These are phyloP conservation scores for Tricholaema leucomelas DNA, from an alignment of 2,113 vertebrate species.

Conservation along the genomic window DNA sequence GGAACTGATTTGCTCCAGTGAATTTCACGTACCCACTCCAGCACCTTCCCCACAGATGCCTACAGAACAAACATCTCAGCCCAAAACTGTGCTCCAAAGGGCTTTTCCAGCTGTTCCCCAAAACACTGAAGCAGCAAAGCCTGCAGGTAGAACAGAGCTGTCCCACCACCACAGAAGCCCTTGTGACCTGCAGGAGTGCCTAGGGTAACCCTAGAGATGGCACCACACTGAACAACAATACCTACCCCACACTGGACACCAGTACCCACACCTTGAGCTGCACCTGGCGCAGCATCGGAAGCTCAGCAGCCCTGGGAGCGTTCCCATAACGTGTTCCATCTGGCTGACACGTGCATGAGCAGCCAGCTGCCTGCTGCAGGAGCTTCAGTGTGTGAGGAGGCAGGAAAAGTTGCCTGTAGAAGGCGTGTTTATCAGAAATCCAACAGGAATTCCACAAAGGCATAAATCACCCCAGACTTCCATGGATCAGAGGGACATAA, in stretches of 20 bases:
- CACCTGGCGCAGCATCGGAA: not conserved
- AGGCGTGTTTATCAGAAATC: not conserved
- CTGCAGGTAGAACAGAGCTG: not conserved
- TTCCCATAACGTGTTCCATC: not conserved
- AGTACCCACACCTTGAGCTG: not conserved
- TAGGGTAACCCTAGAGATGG: not conserved
- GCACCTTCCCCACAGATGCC: not conserved
- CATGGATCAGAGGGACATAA: not conserved
- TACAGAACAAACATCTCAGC: not conserved
- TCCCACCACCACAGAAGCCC: not conserved
- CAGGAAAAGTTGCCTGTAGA: not conserved
- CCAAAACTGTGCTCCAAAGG: not conserved
- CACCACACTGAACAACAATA: fast-evolving
- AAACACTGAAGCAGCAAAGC: not conserved
- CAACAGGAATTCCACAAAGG: not conserved
- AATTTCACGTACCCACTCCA: not conserved
- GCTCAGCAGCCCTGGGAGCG: not conserved
- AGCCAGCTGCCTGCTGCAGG: fast-evolving
- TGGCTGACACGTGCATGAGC: not conserved
- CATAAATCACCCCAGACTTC: not conserved
- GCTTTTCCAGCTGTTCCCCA: not conserved
- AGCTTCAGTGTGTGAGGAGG: fast-evolving
- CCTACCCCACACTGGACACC: fast-evolving
- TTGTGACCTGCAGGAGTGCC: not conserved
- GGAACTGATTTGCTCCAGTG: not conserved